Conservation (phyloP, 2,113 vertebrate species). For the Buteo buteo region DNA sequence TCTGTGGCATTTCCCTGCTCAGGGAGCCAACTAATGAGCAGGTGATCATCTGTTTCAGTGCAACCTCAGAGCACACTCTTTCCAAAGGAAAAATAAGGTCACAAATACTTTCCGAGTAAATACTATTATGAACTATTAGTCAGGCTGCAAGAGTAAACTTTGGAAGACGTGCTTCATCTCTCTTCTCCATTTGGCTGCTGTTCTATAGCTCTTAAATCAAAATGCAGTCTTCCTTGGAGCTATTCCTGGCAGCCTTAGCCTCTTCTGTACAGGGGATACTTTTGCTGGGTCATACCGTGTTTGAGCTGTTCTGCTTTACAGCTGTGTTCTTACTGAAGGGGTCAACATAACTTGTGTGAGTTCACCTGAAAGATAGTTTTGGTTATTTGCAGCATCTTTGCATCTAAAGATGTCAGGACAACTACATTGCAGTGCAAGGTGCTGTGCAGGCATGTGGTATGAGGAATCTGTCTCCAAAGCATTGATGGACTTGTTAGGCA, state of each 20-base stretch:
- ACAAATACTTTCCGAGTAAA: background rate
- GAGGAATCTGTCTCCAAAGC: background rate
- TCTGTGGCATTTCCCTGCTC: background rate
- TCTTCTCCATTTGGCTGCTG: background rate
- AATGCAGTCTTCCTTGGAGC: background rate
- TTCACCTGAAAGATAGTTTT: background rate
- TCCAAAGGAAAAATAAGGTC: background rate
- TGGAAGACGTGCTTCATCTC: background rate
- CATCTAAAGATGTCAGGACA: background rate
- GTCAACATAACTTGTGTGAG: accelerated
- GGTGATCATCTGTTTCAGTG: background rate
- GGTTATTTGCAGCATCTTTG: background rate
- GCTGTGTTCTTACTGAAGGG: background rate
- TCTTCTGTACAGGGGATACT: accelerated
- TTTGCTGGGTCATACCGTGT: background rate
- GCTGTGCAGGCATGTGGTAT: background rate
- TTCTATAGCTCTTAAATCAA: background rate
- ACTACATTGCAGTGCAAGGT: accelerated
- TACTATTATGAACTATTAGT: background rate
- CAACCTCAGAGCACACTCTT: background rate
- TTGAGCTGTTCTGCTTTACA: background rate
- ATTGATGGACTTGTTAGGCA: accelerated
- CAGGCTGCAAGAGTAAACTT: background rate
- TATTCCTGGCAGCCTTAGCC: background rate
- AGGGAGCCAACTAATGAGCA: background rate